Percentiles rank a stretch among this genome's conserved stretches.
Conservation (phyloP, 2,888 invertebrate species). For the Eupithecia centaureata region DNA sequence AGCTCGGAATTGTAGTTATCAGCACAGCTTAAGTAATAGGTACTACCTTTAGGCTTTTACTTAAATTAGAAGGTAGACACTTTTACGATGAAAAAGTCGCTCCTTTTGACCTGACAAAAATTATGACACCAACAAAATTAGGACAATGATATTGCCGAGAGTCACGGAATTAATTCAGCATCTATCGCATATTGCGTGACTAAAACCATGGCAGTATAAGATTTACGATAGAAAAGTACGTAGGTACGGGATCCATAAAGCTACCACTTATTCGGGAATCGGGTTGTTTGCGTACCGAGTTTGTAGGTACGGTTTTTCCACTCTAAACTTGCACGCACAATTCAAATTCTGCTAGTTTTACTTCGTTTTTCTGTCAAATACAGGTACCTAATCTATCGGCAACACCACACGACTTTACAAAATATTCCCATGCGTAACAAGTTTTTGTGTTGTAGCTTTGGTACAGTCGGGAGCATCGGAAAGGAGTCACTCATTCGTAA, state of each 20-base stretch:
- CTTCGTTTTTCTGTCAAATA: background rate
- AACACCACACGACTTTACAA: conserved; percentile 4
- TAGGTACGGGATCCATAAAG: background rate
- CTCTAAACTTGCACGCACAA: background rate
- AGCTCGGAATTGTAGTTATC: background rate
- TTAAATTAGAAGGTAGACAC: conserved; percentile 15
- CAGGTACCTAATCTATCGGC: background rate
- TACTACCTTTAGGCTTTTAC: conserved; percentile 19
- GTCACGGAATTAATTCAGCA: conserved; percentile 34
- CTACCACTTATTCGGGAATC: background rate
- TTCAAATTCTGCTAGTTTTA: background rate
- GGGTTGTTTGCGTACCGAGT: background rate
- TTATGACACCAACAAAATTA: conserved; percentile 34
- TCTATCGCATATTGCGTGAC: conserved; percentile 37
- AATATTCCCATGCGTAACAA: conserved; percentile 30
- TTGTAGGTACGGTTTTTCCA: background rate
- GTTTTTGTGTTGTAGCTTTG: conserved; percentile 28
- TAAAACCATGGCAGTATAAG: conserved; percentile 23
- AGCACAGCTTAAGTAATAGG: background rate
- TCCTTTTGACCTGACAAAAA: conserved; percentile 21
- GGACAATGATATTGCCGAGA: conserved; percentile 36
- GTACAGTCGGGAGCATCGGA: conserved; percentile 38
- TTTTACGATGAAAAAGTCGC: conserved; percentile 21
- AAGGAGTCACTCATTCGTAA: conserved; percentile 56
- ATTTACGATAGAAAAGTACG: conserved; percentile 7